phyloP scores from a whole-genome alignment of 2,888 invertebrate species.

The Temnothorax ravouxi region DNA sequence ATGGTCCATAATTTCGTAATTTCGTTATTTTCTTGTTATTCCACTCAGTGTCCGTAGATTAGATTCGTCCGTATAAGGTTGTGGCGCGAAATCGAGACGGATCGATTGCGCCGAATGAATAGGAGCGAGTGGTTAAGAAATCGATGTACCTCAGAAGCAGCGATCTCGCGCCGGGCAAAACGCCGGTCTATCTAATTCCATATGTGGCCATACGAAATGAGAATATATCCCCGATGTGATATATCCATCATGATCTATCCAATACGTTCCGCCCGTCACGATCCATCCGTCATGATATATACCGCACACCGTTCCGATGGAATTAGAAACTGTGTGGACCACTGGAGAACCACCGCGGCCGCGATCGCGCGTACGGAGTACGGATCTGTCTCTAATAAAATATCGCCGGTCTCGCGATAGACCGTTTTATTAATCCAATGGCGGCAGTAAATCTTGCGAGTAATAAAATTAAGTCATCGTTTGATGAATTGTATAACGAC shows the following conservation, averaged over 20 bases:
- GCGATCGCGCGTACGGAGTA: slow-evolving; percentile 55
- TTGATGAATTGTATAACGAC: slow-evolving; percentile 68
- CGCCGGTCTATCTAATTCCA: slow-evolving; percentile 64
- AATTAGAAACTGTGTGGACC: slow-evolving; percentile 70
- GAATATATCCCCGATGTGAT: slow-evolving; percentile 62
- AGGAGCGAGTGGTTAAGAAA: slow-evolving; percentile 68
- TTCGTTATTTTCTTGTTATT: slow-evolving; percentile 3
- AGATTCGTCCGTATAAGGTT: slow-evolving; percentile 38
- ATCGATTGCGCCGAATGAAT: slow-evolving; percentile 62
- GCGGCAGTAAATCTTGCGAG: slow-evolving; percentile 63
- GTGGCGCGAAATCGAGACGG: slow-evolving; percentile 61
- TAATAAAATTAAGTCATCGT: slow-evolving; percentile 72
- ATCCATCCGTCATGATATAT: slow-evolving; percentile 75
- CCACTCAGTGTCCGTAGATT: slow-evolving; percentile 2
- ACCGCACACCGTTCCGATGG: slow-evolving; percentile 66
- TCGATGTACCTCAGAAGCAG: slow-evolving; percentile 50
- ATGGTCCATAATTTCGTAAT: not conserved
- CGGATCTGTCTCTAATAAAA: slow-evolving; percentile 72
- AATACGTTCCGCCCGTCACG: slow-evolving; percentile 70
- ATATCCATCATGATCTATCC: slow-evolving; percentile 75
- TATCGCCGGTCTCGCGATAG: slow-evolving; percentile 63
- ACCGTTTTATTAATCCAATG: slow-evolving; percentile 69
- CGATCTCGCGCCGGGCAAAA: slow-evolving; percentile 53
- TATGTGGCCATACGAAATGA: slow-evolving; percentile 58
- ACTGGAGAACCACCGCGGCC: slow-evolving; percentile 49